Conservation (phyloP, 2,888 invertebrate genomes). For the Portevinia maculata region DNA sequence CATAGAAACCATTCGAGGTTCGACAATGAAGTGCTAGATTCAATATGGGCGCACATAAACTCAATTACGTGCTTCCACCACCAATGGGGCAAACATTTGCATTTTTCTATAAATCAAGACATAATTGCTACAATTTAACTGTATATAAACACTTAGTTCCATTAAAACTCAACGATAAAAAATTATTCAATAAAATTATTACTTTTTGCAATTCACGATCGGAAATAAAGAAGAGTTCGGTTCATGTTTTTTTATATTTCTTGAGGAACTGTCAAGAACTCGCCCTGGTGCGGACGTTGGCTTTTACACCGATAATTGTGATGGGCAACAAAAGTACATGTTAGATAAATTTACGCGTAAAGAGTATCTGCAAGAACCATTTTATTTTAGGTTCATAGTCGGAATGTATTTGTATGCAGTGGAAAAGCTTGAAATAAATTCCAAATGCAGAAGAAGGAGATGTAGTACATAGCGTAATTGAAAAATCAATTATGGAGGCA, state of each 20-base stretch:
- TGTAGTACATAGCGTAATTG: neutral
- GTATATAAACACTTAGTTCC: too few species aligned
- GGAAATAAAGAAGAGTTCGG: neutral
- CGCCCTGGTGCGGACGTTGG: neutral
- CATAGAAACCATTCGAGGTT: too few species aligned
- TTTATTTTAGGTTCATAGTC: too few species aligned
- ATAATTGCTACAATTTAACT: too few species aligned
- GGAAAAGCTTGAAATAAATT: too few species aligned
- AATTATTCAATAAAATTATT: neutral
- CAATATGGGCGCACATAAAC: too few species aligned
- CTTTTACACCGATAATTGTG: neutral
- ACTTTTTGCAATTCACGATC: neutral
- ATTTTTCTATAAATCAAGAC: too few species aligned
- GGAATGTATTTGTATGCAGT: too few species aligned
- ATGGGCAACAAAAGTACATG: neutral
- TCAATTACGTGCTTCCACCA: too few species aligned
- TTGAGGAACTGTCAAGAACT: neutral
- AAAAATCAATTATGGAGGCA: neutral
- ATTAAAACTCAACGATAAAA: neutral
- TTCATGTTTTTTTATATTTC: neutral
- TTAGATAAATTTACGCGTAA: neutral
- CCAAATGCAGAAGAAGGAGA: neutral
- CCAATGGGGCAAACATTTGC: too few species aligned
- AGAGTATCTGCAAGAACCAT: too few species aligned
- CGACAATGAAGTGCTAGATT: too few species aligned